Percentiles rank a stretch among this genome's conserved stretches.
phyloP scores from a whole-genome alignment of 2,113 vertebrate genomes.

The Climacteris rufus region DNA sequence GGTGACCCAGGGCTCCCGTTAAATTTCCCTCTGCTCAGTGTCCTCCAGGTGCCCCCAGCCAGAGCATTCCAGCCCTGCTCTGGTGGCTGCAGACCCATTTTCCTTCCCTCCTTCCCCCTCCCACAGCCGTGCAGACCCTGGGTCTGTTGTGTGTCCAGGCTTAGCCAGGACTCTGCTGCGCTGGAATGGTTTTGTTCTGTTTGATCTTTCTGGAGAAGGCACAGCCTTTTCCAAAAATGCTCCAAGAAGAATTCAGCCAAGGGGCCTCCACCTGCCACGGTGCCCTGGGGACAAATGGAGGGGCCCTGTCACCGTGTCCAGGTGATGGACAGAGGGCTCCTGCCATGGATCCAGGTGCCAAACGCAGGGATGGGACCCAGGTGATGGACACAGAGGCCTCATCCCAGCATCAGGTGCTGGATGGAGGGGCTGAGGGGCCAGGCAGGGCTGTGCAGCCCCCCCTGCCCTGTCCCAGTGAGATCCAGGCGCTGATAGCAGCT shows the following conservation, averaged over 20 bases:
- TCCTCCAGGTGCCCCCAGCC: not conserved
- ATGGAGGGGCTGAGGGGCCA: accelerated
- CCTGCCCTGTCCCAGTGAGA: not conserved
- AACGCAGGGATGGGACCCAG: not conserved
- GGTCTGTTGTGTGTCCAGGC: not conserved
- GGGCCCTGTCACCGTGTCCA: not conserved
- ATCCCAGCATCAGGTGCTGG: no score
- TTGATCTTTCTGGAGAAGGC: not conserved
- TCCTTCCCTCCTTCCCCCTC: not conserved
- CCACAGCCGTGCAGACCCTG: not conserved
- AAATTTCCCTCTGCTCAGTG: not conserved
- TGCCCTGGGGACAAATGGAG: not conserved
- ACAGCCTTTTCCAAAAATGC: not conserved
- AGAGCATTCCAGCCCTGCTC: not conserved
- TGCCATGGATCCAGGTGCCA: not conserved
- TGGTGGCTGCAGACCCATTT: not conserved
- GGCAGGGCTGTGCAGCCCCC: not conserved
- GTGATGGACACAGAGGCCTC: not conserved
- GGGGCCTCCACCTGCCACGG: not conserved
- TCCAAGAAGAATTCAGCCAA: slow-evolving; percentile 9
- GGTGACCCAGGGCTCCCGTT: not conserved
- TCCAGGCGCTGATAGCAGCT: slow-evolving; percentile 16
- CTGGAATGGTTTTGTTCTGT: not conserved
- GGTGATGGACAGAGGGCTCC: not conserved
- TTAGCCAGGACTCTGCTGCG: not conserved